phyloP scores from a whole-genome alignment of 2,797 vertebrate genomes.

The Lutjanus argentimaculatus region DNA sequence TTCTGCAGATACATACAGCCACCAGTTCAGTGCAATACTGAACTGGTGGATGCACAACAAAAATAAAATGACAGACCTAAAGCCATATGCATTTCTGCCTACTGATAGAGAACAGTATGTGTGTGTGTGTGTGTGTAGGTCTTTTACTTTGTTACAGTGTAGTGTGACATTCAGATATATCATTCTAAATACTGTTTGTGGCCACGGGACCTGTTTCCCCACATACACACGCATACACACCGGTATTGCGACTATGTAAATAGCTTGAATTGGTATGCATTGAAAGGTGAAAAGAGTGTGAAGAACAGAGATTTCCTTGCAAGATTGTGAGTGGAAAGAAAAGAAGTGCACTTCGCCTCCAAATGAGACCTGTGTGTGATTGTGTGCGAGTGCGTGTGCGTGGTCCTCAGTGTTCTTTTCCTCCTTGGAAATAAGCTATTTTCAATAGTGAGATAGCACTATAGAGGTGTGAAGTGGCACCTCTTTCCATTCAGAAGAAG shows the following conservation, averaged over 20 bases:
- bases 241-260: conserved; percentile 43
- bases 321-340: conserved; percentile 48
- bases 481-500: conserved; percentile 49
- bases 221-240: background rate
- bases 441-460: conserved; percentile 40
- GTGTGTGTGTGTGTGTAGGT: background rate
- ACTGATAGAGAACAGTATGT: too few species aligned
- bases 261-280: conserved; percentile 53
- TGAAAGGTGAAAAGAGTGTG: conserved; percentile 49
- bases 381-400: conserved; percentile 20
- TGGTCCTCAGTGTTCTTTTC: conserved; percentile 16
- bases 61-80: background rate
- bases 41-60: background rate
- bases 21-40: background rate
- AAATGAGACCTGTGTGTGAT: conserved; percentile 34
- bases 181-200: conserved; percentile 8
- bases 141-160: background rate
- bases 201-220: background rate
- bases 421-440: conserved; percentile 40
- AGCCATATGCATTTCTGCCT: background rate
- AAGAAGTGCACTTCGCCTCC: conserved; percentile 19
- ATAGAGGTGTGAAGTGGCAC: conserved; percentile 48
- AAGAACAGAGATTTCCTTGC: conserved; percentile 48
- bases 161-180: conserved; percentile 3
- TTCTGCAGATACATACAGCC: too few species aligned